These are phyloP conservation scores for Crenuchus spilurus DNA, from an alignment of 2,797 vertebrate species.

Conservation along the genomic window DNA sequence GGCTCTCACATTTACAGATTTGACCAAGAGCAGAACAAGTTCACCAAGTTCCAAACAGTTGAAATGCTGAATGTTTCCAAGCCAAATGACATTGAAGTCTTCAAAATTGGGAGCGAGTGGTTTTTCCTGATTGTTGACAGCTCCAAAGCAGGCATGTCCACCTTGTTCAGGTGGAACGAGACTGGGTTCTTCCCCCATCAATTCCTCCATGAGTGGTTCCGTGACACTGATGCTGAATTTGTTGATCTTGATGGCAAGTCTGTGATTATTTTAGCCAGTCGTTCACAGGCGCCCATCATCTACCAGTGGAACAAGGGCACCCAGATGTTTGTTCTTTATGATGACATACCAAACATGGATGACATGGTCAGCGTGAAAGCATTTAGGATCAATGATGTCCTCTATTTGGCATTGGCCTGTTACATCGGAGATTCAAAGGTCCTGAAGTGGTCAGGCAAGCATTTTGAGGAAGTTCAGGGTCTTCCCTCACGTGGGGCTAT, in stretches of 20 bases:
- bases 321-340: slow-evolving; percentile 86
- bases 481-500: slow-evolving; percentile 95
- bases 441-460: slow-evolving; percentile 90
- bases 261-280: slow-evolving; percentile 89
- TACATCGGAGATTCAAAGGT: slow-evolving; percentile 97
- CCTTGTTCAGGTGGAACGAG: slow-evolving; percentile 94
- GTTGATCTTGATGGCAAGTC: slow-evolving; percentile 88
- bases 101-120: slow-evolving; percentile 88
- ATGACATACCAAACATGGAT: slow-evolving; percentile 89
- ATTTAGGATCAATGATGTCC: slow-evolving; percentile 81
- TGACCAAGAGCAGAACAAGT: slow-evolving; percentile 92
- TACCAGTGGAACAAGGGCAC: slow-evolving; percentile 93
- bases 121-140: slow-evolving; percentile 97
- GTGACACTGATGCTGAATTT: slow-evolving; percentile 93
- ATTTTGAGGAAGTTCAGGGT: slow-evolving; percentile 91
- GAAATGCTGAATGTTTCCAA: slow-evolving; percentile 96
- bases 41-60: slow-evolving; percentile 94
- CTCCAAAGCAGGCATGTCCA: slow-evolving; percentile 94
- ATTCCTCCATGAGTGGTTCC: slow-evolving; percentile 96
- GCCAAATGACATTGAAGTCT: slow-evolving; percentile 95
- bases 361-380: slow-evolving; percentile 93
- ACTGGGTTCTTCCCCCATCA: slow-evolving; percentile 95
- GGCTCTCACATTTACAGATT: slow-evolving; percentile 96
- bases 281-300: slow-evolving; percentile 91
- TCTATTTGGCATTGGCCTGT: slow-evolving; percentile 90